These are phyloP conservation scores for Nyctibius bracteatus DNA, from an alignment of 2,113 vertebrate genomes.

Conservation along the genomic window DNA sequence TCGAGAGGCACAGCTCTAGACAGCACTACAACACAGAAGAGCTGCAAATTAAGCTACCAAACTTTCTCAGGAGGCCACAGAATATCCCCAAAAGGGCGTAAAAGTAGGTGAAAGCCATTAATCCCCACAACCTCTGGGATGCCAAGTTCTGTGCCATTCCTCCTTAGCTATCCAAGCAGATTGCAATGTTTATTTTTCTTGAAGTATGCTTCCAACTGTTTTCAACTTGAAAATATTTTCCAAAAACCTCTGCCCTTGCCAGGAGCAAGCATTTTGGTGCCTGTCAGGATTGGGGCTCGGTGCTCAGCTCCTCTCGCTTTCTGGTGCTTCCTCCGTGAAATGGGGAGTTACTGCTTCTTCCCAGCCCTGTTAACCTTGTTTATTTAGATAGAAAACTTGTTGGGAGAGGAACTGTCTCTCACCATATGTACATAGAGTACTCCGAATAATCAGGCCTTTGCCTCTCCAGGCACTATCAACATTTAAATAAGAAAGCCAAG, in stretches of 20 bases:
- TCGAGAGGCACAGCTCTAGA: background rate
- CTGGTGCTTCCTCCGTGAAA: slow-evolving; percentile 22
- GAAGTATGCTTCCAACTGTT: slow-evolving; percentile 47
- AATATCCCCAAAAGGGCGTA: background rate
- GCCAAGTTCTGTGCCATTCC: background rate
- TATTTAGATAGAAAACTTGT: slow-evolving; percentile 50
- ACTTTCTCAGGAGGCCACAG: background rate
- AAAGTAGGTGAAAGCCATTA: background rate
- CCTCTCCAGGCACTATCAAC: slow-evolving; percentile 52
- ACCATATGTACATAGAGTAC: slow-evolving; percentile 49
- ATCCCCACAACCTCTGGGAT: background rate
- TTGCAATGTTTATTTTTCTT: slow-evolving; percentile 45
- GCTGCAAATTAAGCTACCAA: background rate
- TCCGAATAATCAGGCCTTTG: slow-evolving; percentile 50
- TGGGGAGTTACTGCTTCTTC: slow-evolving; percentile 19
- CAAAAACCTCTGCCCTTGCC: slow-evolving; percentile 45
- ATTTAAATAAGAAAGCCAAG: slow-evolving; percentile 55
- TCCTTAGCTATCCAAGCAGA: slow-evolving; percentile 25
- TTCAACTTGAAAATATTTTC: slow-evolving; percentile 52
- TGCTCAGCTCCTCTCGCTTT: slow-evolving; percentile 18
- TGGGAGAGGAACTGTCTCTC: slow-evolving; percentile 56
- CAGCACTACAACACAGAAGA: background rate
- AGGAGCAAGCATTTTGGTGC: slow-evolving; percentile 17
- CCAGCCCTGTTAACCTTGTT: slow-evolving; percentile 49
- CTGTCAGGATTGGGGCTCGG: slow-evolving; percentile 33